Conservation (phyloP, 2,888 invertebrate genomes). For the Marronus borbonicus region DNA sequence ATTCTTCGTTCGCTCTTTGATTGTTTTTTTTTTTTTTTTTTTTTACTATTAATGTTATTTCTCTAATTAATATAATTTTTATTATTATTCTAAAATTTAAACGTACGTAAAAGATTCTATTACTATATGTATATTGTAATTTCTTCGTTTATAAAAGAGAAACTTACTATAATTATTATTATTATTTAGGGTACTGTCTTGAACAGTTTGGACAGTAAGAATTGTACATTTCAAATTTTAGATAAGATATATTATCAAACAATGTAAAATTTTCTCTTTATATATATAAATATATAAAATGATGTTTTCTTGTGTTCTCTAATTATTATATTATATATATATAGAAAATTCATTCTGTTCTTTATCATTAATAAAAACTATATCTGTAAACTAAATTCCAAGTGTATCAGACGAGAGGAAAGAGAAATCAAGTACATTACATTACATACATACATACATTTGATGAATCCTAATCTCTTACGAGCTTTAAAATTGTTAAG, state of each 20-base stretch:
- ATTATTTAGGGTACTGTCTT: conserved; percentile 59
- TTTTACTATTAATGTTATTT: conserved; percentile 45
- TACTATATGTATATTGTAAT: conserved; percentile 18
- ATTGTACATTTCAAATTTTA: conserved; percentile 66
- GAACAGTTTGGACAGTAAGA: conserved; percentile 66
- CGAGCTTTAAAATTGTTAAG: conserved; percentile 68
- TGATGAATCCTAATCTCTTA: conserved; percentile 55
- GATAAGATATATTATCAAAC: conserved; percentile 57
- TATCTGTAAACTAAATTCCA: conserved; percentile 50
- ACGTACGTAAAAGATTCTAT: not conserved
- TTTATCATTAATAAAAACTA: conserved; percentile 44
- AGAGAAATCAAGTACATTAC: conserved; percentile 43
- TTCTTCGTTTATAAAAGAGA: conserved; percentile 12
- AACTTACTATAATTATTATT: conserved; percentile 19
- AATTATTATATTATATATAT: conserved; percentile 49
- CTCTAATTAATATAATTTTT: conserved; percentile 50
- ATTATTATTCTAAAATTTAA: conserved; percentile 20
- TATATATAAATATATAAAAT: conserved; percentile 46
- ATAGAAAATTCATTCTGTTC: conserved; percentile 48
- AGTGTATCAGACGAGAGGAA: conserved; percentile 42
- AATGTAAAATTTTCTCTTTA: conserved; percentile 53
- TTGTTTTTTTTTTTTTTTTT: conserved; percentile 50
- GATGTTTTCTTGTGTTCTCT: conserved; percentile 55
- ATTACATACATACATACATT: conserved; percentile 54
- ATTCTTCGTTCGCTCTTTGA: conserved; percentile 43